A percentile compares a stretch with the other conserved stretches of the same genome.
Conservation (phyloP, 2,888 invertebrate species). For the Crioceris asparagi region DNA sequence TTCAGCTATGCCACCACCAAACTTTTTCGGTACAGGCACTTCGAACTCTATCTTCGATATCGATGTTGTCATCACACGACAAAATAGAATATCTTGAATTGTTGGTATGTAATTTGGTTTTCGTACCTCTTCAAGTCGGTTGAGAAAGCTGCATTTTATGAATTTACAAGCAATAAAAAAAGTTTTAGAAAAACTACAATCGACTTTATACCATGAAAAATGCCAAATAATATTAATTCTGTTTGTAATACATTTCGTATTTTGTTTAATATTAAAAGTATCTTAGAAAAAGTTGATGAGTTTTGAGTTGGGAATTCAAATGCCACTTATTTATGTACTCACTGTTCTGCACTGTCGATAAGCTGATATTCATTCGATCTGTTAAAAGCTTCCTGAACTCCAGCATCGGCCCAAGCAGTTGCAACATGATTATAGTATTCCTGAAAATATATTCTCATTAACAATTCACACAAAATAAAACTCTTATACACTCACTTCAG, state of each 20-base stretch:
- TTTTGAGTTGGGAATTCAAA: too few species aligned
- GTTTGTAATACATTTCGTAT: too few species aligned
- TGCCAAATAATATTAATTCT: too few species aligned
- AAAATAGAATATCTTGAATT: slow-evolving; percentile 66
- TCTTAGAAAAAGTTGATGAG: too few species aligned
- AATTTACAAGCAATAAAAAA: too few species aligned
- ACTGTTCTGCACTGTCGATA: slow-evolving; percentile 76
- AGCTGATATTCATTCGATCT: slow-evolving; percentile 69
- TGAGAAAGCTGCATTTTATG: slow-evolving; percentile 75
- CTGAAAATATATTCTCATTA: slow-evolving; percentile 41
- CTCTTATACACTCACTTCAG: slow-evolving; percentile 40
- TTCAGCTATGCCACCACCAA: slow-evolving; percentile 58
- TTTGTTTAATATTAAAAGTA: too few species aligned
- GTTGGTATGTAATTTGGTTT: slow-evolving; percentile 56
- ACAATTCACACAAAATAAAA: not conserved
- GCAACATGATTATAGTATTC: slow-evolving; percentile 62
- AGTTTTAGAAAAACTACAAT: too few species aligned
- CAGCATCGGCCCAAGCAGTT: slow-evolving; percentile 57
- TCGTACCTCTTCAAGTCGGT: slow-evolving; percentile 55
- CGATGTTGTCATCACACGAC: slow-evolving; percentile 61
- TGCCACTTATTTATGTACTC: slow-evolving; percentile 35
- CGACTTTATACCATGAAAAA: too few species aligned
- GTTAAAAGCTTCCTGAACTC: slow-evolving; percentile 56
- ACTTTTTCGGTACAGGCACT: slow-evolving; percentile 56
- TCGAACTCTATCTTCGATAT: slow-evolving; percentile 68